Percentiles rank a stretch among this genome's conserved stretches.
Conservation (phyloP, 2,113 vertebrate genomes). For the Laticauda laticaudata region DNA sequence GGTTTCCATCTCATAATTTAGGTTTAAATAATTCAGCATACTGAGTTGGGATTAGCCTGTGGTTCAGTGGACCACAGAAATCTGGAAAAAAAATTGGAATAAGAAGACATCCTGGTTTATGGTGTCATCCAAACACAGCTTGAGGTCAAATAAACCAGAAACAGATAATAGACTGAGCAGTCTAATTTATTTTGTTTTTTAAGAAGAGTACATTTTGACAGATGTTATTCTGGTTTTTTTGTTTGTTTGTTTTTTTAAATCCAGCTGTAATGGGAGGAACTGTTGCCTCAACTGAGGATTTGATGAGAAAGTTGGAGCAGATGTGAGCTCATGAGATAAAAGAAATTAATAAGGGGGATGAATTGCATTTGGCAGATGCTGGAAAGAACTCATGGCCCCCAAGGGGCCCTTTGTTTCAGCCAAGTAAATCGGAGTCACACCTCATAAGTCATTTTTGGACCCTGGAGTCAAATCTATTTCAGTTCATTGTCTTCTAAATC, state of each 20-base stretch:
- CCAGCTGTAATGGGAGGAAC: neutral
- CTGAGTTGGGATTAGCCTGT: neutral
- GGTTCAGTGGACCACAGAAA: neutral
- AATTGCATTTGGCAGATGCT: neutral
- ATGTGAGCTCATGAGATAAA: neutral
- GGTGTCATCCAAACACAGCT: neutral
- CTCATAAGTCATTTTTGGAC: neutral
- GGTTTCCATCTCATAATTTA: neutral
- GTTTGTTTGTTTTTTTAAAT: neutral
- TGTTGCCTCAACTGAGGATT: neutral
- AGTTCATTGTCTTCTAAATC: conserved; percentile 3
- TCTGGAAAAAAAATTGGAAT: neutral
- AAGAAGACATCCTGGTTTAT: neutral
- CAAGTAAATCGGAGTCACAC: conserved; percentile 7
- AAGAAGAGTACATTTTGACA: neutral
- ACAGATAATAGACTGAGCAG: neutral
- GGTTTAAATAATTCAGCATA: neutral
- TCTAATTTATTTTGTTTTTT: neutral
- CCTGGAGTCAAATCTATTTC: neutral
- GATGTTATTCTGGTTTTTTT: neutral
- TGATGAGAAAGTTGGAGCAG: neutral
- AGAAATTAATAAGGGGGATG: neutral
- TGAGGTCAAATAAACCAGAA: neutral
- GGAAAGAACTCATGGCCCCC: neutral
- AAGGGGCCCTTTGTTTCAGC: conserved; percentile 9